A percentile compares a stretch with the other conserved stretches of the same genome.
Conservation (phyloP, 2,797 vertebrate genomes). For the Botia kubotai region DNA sequence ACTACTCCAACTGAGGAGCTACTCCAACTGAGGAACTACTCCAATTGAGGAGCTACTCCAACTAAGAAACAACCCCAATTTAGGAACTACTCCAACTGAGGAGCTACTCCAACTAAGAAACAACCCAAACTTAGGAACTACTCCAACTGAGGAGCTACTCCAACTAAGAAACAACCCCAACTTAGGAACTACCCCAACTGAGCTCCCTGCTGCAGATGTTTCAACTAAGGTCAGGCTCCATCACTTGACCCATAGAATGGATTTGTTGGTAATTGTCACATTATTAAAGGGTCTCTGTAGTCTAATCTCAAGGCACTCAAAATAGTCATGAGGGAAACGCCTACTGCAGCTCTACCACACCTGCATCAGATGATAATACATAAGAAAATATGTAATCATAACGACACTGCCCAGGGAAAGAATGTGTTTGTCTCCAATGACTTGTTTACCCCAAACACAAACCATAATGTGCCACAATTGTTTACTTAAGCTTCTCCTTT, state of each 20-base stretch:
- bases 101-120: too few species aligned
- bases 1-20: not conserved
- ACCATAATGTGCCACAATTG: not conserved
- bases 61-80: too few species aligned
- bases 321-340: not conserved
- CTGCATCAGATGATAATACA: not conserved
- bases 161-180: too few species aligned
- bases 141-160: too few species aligned
- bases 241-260: constrained; percentile 6
- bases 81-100: too few species aligned
- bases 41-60: too few species aligned
- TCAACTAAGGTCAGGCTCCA: not conserved
- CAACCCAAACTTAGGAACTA: too few species aligned
- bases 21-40: not conserved
- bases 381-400: not conserved
- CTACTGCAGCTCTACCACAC: not conserved
- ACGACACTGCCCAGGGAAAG: not conserved
- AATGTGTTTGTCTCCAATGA: not conserved
- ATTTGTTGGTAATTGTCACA: not conserved
- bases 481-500: not conserved
- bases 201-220: not conserved
- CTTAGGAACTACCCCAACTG: not conserved
- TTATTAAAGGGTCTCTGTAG: not conserved
- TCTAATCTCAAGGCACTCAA: not conserved
- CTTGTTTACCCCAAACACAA: not conserved